Evolutionary conservation across 2,888 invertebrate genomes (phyloP), one percentile per base, ranked within the genome.

Genomic region (Chamaedrilus cognettii): DNA sequence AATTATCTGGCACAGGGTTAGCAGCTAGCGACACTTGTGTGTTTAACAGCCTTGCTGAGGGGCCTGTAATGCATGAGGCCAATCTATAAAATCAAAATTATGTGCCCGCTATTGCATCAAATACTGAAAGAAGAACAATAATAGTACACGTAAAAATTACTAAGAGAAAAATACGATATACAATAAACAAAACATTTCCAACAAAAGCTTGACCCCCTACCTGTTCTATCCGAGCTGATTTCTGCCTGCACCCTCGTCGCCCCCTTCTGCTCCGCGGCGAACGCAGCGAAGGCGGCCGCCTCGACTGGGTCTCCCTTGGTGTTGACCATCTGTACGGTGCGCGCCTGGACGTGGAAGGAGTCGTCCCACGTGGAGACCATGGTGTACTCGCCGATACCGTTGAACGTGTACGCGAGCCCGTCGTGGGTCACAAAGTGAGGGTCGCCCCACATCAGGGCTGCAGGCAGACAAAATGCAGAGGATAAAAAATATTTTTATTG

Each of bases 371-470:
- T 59, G 23, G 26, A 42, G 30, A 65, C 30, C 60, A 65, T 34
- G 1, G 34, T 49, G 31, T 32, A 65, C 35, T 65, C 65, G n/a
- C 65, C 65, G 15, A 65, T 32, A 15, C 50, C 60, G 49, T 65
- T 65, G 55, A 61, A 65, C 1, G 65, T 65, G 55, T 65, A 65
- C 26, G 49, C 32, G 11, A 62, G 28, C 11, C 60, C 60, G 49
- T 65, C 65, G 2, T 56, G 49, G n/a, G 65, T 62, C 26, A 28
- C 4, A 49, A 65, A 55, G 42, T 65, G 65, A 1, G 65, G 65
- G 52, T 65, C 65, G 1, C 65, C 65, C 65, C 65, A 65, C 26
- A 65, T 11, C 26, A 61, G 59, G n/a, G 65, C 65, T 65, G 55
- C 33, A 52, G 26, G 23, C 30, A 58, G 3, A 30, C n/a, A n/a